Percentiles rank a stretch among this genome's conserved stretches.
Conservation (phyloP, 2,797 vertebrate genomes). For the Eupleurogrammus muticus region DNA sequence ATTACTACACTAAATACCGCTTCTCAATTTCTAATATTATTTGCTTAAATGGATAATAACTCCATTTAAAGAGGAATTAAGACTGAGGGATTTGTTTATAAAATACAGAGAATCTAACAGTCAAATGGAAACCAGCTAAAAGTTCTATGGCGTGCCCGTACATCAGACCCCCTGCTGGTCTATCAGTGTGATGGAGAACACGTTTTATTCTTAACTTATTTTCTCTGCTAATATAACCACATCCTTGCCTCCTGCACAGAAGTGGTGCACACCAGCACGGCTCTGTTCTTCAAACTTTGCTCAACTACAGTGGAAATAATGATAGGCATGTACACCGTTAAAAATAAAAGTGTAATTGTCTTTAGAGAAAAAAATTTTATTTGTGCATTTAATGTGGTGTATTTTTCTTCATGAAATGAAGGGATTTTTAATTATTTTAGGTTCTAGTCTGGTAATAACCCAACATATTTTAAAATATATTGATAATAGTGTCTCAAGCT, state of each 20-base stretch:
- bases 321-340: too few species aligned
- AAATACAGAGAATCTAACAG: not conserved
- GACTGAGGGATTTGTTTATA: accelerated
- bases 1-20: not conserved
- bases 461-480: too few species aligned
- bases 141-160: not conserved
- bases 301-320: not conserved
- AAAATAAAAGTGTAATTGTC: too few species aligned
- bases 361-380: too few species aligned
- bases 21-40: not conserved
- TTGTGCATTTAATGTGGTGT: too few species aligned
- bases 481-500: too few species aligned
- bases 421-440: too few species aligned
- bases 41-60: too few species aligned
- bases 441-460: too few species aligned
- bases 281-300: not conserved
- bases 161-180: not conserved
- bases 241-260: slow-evolving; percentile 36
- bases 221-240: slow-evolving; percentile 33
- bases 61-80: too few species aligned
- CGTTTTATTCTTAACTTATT: slow-evolving; percentile 13
- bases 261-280: not conserved
- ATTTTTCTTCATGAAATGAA: too few species aligned
- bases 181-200: not conserved
- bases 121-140: not conserved